Evolutionary conservation across 2,888 invertebrate genomes (phyloP), one percentile per base, ranked within the genome.

Genomic region (Drosophila diplacantha): DNA sequence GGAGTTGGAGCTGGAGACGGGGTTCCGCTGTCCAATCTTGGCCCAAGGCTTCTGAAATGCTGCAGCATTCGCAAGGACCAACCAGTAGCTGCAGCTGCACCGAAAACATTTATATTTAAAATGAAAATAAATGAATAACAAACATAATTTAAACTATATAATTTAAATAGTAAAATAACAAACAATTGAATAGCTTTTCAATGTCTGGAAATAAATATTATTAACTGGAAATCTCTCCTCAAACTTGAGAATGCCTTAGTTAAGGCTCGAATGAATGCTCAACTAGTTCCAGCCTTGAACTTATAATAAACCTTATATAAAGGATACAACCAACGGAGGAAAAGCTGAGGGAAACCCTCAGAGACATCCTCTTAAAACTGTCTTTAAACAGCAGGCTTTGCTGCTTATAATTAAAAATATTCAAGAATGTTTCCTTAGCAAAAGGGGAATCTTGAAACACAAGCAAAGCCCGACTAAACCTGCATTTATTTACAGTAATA

Each of bases 1-100:
- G n/a, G n/a, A n/a, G 3, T 26, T 5, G 24, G 22, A 24, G 6
- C 24, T 24, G n/a, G 32, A 26, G 32, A 37, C 35, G 32, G 12
- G 22, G 5, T 20, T 5, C n/a, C 12, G 31, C 22, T 57, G 57
- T 59, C 59, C 61, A 50, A 44, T 26, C 34, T 37, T 51, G 50
- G 59, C 61, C 56, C 35, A 18, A 37, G 71, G 60, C 69, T 43
- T 39, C 65, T 35, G 58, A 66, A 75, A 66, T 71, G 61, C 72
- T 35, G 66, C 66, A 58, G 31, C 49, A 52, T 32, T 52, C 54
- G 35, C 61, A 46, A n/a, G 31, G 31, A 0, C 24, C 24, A 43
- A 12, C 7, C 7, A 12, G 16, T 0, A 26, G 11, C 16, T 18
- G 18, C 43, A 18, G 8, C 5, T 31, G 31, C 44, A 46, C 44